Percentiles rank a stretch among this genome's conserved stretches.
Conservation (phyloP, 2,113 vertebrate genomes). For the Penelope pileata region DNA sequence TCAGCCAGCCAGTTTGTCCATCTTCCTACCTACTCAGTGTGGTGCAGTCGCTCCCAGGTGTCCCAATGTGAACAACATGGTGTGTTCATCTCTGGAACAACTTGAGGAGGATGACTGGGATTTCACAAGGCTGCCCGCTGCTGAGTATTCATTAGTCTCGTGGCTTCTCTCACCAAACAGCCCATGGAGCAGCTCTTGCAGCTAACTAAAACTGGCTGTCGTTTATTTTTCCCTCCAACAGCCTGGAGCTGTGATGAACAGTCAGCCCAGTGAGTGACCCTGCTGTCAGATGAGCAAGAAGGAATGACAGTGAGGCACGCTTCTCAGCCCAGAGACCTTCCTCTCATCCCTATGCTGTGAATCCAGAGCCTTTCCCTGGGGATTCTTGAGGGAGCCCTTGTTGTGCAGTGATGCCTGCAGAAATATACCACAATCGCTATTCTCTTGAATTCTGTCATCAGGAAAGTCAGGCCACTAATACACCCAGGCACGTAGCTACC, state of each 20-base stretch:
- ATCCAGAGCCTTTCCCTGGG: neutral
- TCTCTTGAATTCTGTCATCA: neutral
- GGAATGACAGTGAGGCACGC: neutral
- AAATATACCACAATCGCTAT: accelerated
- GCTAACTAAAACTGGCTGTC: neutral
- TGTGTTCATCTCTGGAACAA: neutral
- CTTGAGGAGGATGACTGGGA: neutral
- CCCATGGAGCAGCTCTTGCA: neutral
- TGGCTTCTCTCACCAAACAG: neutral
- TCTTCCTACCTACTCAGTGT: neutral
- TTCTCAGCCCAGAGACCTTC: neutral
- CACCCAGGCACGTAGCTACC: neutral
- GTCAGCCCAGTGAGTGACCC: neutral
- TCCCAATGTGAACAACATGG: neutral
- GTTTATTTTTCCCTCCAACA: neutral
- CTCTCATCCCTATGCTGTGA: neutral
- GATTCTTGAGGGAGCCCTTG: neutral
- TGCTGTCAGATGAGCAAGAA: neutral
- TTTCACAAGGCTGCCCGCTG: neutral
- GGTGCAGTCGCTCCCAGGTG: neutral
- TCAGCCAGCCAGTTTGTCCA: neutral
- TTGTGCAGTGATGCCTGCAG: neutral
- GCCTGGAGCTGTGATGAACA: neutral
- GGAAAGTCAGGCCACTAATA: neutral
- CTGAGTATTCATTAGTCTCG: neutral